phyloP scores from a whole-genome alignment of 2,888 invertebrate species.

The Cybosia mesomella region DNA sequence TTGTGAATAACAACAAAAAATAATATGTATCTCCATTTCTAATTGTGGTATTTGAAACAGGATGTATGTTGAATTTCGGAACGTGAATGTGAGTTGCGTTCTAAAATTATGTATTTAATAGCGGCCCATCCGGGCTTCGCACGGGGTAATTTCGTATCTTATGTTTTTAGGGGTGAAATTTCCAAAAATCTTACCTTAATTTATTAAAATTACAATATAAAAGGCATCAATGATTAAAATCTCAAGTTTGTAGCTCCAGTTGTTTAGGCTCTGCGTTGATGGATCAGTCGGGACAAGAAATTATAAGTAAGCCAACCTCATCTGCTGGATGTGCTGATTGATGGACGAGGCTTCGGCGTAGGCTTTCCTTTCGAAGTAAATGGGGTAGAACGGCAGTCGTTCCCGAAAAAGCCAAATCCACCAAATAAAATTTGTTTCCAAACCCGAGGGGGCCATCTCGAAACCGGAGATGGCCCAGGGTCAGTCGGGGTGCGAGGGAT shows the following conservation, averaged over 20 bases:
- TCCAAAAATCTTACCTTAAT: not conserved
- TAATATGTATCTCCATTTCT: not conserved
- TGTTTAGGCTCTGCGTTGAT: not conserved
- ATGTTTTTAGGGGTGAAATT: not conserved
- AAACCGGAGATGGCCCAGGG: too few species aligned
- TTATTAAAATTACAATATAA: not conserved
- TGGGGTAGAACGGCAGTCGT: too few species aligned
- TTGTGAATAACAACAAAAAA: constrained; percentile 1
- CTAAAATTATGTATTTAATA: not conserved
- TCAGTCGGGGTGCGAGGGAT: too few species aligned
- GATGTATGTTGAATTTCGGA: not conserved
- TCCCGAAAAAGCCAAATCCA: too few species aligned
- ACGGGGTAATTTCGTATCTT: not conserved
- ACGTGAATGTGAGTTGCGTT: not conserved
- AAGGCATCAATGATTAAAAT: not conserved
- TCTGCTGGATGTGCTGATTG: too few species aligned
- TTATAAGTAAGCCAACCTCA: not conserved
- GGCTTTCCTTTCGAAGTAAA: too few species aligned
- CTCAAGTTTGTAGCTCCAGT: not conserved
- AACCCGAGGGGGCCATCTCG: too few species aligned
- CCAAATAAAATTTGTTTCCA: too few species aligned
- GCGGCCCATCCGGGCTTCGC: not conserved
- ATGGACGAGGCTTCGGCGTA: too few species aligned
- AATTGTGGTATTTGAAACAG: not conserved
- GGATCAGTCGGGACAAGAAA: not conserved